A percentile compares a stretch with the other conserved stretches of the same genome.
Conservation (phyloP, 2,888 invertebrate genomes). For the Drosophila diplacantha region DNA sequence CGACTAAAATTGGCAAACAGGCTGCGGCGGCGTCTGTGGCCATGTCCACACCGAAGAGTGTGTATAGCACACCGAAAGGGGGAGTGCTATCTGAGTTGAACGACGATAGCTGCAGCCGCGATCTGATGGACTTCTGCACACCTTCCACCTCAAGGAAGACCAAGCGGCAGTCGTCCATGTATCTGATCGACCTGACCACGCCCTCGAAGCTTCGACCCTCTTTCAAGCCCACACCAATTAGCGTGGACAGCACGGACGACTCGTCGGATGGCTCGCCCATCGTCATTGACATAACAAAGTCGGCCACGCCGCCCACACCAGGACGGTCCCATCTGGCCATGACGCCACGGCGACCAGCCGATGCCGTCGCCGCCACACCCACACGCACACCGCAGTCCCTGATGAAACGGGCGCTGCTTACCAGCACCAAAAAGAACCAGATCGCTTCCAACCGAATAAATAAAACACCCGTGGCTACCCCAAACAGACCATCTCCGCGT, state of each 20-base stretch:
- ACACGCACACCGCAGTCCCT: conserved; percentile 71
- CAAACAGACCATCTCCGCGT: conserved; percentile 34
- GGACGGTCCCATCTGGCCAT: conserved; percentile 15
- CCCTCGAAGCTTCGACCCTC: conserved; percentile 57
- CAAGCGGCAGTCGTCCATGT: conserved; percentile 68
- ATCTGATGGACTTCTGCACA: conserved; percentile 62
- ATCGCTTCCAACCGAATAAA: conserved; percentile 32
- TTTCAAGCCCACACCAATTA: conserved; percentile 48
- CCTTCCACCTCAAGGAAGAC: conserved; percentile 65
- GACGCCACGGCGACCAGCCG: conserved; percentile 44
- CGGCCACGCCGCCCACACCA: conserved; percentile 31
- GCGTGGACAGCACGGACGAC: conserved; percentile 61
- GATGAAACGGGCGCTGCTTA: conserved; percentile 72
- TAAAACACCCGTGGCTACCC: conserved; percentile 28
- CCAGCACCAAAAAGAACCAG: conserved; percentile 74
- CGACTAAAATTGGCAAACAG: conserved; percentile 17
- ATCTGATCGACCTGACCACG: conserved; percentile 75
- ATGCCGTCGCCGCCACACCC: conserved; percentile 47
- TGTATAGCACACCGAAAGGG: conserved; percentile 67
- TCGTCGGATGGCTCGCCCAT: conserved; percentile 51
- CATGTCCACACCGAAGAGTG: conserved; percentile 54
- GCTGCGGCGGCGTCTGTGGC: conserved; percentile 9
- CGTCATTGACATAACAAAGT: conserved; percentile 64
- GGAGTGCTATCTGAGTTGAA: conserved; percentile 59
- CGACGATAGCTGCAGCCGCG: conserved; percentile 59